Evolutionary conservation across 2,113 vertebrate species (phyloP), one percentile per base, ranked within the genome.

Genomic region (Prunella fulvescens): DNA sequence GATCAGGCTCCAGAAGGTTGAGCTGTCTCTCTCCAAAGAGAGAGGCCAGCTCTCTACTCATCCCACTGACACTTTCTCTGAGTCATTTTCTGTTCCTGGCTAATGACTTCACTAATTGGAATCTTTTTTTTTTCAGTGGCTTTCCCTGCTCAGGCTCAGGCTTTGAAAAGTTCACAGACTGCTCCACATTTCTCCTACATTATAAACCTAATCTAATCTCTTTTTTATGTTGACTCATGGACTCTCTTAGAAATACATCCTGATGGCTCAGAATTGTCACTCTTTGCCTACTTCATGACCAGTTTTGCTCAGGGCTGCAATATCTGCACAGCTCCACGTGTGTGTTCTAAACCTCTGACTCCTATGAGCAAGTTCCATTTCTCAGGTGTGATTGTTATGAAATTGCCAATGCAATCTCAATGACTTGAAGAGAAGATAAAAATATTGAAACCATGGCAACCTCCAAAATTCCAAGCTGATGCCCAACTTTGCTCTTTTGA

Each of bases 381-480:
- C 82, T 73, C 79, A 88, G 79, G 80, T 88, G 22, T 64, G 86
- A 86, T 58, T 5, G 3, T 19, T 74, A 39, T 65, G 81, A 95
- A 89, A 61, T 45, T 9, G 19, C 85, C 50, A 93, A 64, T 6
- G 71, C 25, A 92, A 78, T 90, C 69, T 91, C 88, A 94, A 86
- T 65, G 73, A 53, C 48, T 94, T 91, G 31, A 51, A 66, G 61
- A 67, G 17, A 88, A 95, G 86, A 96, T 90, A 83, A 93, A 86
- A 94, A 92, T 84, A 78, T 35, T 82, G 92, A 90, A 97, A 96
- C 95, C 87, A 96, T 89, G 58, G 91, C 90, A 97, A 96, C 94
- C 29, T 95, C 76, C 87, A 90, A 81, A 95, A 84, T 88, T 83
- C 60, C 51, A 61, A 94, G 33, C 76, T 42, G 76, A 71, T 81